Percentiles rank a stretch among this genome's conserved stretches.
Evolutionary conservation across 2,797 vertebrate species (phyloP).

Genomic region (Sandelia bainsii): DNA sequence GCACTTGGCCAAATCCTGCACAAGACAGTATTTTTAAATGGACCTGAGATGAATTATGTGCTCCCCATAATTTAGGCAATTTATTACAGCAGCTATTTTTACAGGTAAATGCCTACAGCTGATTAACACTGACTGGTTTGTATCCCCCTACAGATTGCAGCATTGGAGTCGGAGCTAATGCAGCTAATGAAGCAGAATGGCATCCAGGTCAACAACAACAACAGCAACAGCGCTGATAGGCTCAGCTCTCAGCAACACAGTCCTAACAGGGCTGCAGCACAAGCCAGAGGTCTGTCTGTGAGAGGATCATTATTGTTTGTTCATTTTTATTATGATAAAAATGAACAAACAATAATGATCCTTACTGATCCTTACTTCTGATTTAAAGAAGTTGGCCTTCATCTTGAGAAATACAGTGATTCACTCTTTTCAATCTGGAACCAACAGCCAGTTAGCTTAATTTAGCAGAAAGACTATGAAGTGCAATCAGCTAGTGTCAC

Average conservation of each 20-base stretch:
- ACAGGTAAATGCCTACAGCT: conserved; percentile 27
- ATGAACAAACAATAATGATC: no score
- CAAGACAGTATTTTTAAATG: not conserved
- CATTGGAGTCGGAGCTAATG: conserved; percentile 94
- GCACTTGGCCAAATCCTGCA: not conserved
- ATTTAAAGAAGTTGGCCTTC: not conserved
- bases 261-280: conserved; percentile 41
- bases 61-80: not conserved
- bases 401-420: not conserved
- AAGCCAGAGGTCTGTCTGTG: conserved; percentile 64
- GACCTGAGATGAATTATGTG: not conserved
- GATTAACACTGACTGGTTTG: conserved; percentile 40
- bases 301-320: not conserved
- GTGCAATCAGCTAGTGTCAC: no score
- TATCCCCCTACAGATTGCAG: conserved; percentile 86
- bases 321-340: not conserved
- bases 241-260: conserved; percentile 59
- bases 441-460: not conserved
- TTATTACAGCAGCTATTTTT: conserved; percentile 21
- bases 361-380: no score
- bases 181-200: conserved; percentile 96
- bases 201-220: conserved; percentile 97
- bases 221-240: conserved; percentile 87
- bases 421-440: not conserved
- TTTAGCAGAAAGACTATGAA: not conserved